Conservation (phyloP, 2,113 vertebrate species). For the Antechinus flavipes region DNA sequence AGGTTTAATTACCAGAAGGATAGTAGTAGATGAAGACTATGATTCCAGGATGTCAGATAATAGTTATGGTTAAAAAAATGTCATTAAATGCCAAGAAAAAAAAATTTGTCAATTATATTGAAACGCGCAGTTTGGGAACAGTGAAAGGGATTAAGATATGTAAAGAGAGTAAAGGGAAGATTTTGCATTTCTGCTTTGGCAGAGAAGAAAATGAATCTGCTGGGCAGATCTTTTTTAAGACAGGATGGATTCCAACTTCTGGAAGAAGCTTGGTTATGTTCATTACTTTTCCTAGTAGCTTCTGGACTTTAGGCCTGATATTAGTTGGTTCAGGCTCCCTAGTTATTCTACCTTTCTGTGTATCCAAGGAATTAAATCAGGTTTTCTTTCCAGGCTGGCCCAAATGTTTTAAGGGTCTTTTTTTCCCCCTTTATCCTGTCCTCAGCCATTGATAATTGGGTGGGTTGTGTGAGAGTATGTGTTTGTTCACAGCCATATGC, state of each 20-base stretch:
- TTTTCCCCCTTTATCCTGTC: background rate
- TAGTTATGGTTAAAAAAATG: background rate
- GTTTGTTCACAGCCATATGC: background rate
- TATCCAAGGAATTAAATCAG: background rate
- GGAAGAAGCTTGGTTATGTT: background rate
- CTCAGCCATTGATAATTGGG: background rate
- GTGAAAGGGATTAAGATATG: background rate
- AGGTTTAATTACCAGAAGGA: conserved; percentile 49
- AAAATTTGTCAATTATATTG: background rate
- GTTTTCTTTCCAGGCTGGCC: background rate
- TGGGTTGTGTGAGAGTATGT: background rate
- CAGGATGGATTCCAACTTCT: background rate
- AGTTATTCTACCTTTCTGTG: background rate
- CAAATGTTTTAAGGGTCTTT: background rate
- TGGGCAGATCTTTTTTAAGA: background rate
- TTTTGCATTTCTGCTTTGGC: background rate
- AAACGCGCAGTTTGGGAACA: background rate
- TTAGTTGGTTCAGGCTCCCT: background rate
- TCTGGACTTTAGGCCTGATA: background rate
- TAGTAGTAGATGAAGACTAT: background rate
- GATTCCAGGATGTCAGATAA: conserved; percentile 29
- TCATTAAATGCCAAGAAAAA: background rate
- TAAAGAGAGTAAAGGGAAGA: background rate
- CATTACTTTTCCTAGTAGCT: background rate
- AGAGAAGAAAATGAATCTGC: background rate